These are phyloP conservation scores for Monopterus albus DNA, from an alignment of 2,113 vertebrate species.

Conservation along the genomic window DNA sequence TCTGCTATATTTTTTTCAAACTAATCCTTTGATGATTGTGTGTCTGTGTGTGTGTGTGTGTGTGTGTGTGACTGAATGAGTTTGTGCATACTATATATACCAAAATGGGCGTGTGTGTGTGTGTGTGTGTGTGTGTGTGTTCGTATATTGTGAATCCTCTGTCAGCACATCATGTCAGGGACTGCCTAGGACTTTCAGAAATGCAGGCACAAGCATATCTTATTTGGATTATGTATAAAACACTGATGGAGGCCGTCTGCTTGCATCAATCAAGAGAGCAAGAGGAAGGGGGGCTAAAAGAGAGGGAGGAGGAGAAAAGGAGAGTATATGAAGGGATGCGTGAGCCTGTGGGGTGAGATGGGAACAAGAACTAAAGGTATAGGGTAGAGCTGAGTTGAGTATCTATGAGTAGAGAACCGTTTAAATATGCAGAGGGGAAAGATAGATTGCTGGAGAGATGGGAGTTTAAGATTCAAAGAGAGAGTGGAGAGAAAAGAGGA, in stretches of 20 bases:
- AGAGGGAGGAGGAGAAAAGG: not conserved
- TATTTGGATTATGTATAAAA: slow-evolving; percentile 81
- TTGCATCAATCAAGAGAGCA: slow-evolving; percentile 70
- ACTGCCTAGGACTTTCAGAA: slow-evolving; percentile 72
- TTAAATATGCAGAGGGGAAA: slow-evolving; percentile 53
- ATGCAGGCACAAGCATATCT: slow-evolving; percentile 79
- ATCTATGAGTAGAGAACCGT: slow-evolving; percentile 24
- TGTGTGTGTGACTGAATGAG: not conserved
- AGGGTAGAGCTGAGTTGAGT: slow-evolving; percentile 1
- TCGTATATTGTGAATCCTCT: slow-evolving; percentile 57
- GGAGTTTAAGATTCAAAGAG: slow-evolving; percentile 65
- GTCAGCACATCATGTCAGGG: slow-evolving; percentile 75
- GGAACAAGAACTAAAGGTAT: slow-evolving; percentile 33
- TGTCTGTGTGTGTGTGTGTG: slow-evolving; percentile 18
- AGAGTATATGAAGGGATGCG: slow-evolving; percentile 8
- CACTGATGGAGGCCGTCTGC: slow-evolving; percentile 74
- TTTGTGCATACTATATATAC: slow-evolving; percentile 28
- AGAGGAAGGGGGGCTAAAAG: slow-evolving; percentile 29
- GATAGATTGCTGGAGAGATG: slow-evolving; percentile 43
- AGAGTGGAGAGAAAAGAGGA: slow-evolving; percentile 23
- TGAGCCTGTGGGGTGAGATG: slow-evolving; percentile 15
- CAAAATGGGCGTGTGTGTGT: not conserved
- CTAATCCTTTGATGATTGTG: slow-evolving; percentile 63
- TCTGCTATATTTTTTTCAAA: slow-evolving; percentile 61
- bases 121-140: slow-evolving; percentile 26